Conservation (phyloP, 2,888 invertebrate genomes). For the Noctua janthe region DNA sequence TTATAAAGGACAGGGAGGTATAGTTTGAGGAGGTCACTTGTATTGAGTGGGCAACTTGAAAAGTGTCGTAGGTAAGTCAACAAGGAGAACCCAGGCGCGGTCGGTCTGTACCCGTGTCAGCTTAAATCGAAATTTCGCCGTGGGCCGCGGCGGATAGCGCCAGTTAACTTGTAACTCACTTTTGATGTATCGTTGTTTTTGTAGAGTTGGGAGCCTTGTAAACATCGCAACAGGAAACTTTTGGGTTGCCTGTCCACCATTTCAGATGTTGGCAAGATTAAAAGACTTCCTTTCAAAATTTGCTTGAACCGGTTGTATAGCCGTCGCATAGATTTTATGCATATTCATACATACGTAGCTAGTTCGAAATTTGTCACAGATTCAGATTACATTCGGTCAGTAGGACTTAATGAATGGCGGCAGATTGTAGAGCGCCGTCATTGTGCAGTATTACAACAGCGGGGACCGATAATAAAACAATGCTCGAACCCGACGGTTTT, state of each 20-base stretch:
- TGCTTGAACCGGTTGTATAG: conserved; percentile 24
- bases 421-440: conserved; percentile 77
- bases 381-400: conserved; percentile 71
- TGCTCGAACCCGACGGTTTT: conserved; percentile 79
- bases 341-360: conserved; percentile 17
- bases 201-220: conserved; percentile 83
- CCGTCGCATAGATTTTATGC: conserved; percentile 26
- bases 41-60: conserved; percentile 73
- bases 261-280: conserved; percentile 74
- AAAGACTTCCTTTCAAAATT: conserved; percentile 65
- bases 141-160: conserved; percentile 78
- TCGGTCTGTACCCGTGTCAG: conserved; percentile 79
- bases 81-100: conserved; percentile 72
- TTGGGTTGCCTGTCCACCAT: conserved; percentile 77
- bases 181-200: conserved; percentile 89
- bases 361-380: conserved; percentile 43
- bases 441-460: conserved; percentile 79
- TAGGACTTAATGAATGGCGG: conserved; percentile 77
- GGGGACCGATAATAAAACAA: conserved; percentile 82
- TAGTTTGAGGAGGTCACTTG: conserved; percentile 69
- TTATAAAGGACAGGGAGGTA: conserved; percentile 62
- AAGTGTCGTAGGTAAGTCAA: conserved; percentile 79
- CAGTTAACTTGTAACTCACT: conserved; percentile 88
- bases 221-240: conserved; percentile 84
- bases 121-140: conserved; percentile 82